Evolutionary conservation across 2,797 vertebrate species (phyloP).

Genomic region (Microchirus variegatus): DNA sequence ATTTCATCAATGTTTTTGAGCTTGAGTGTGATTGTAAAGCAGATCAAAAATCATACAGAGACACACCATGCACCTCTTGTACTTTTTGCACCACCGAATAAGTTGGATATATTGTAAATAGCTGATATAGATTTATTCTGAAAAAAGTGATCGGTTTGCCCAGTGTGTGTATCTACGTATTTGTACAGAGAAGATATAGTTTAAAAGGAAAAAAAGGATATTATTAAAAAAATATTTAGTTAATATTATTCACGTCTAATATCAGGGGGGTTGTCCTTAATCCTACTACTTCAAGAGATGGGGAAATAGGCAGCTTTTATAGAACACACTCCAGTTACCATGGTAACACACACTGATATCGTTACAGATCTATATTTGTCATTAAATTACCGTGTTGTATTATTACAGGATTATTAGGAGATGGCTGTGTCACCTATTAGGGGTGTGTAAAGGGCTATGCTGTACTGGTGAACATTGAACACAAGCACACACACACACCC

Average conservation of each 20-base stretch:
- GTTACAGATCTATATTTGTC: constrained; percentile 61
- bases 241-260: constrained; percentile 65
- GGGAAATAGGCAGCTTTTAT: constrained; percentile 74
- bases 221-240: constrained; percentile 71
- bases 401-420: constrained; percentile 61
- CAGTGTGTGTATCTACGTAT: constrained; percentile 76
- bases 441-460: constrained; percentile 78
- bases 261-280: constrained; percentile 61
- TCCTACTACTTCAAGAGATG: constrained; percentile 62
- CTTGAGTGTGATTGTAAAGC: constrained; percentile 62
- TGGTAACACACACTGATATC: constrained; percentile 64
- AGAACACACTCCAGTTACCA: constrained; percentile 69
- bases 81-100: constrained; percentile 78
- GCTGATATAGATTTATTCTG: constrained; percentile 78
- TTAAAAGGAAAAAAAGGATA: constrained; percentile 71
- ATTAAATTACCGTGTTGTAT: constrained; percentile 60
- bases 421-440: constrained; percentile 63
- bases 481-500: constrained; percentile 18
- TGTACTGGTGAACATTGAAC: constrained; percentile 68
- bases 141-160: constrained; percentile 71
- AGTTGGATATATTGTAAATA: constrained; percentile 80
- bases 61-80: constrained; percentile 60
- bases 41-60: constrained; percentile 54
- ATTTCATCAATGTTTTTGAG: constrained; percentile 53
- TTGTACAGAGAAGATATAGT: constrained; percentile 83